A percentile compares a stretch with the other conserved stretches of the same genome.
Conservation (phyloP, 2,113 vertebrate genomes). For the Nematolebias whitei region DNA sequence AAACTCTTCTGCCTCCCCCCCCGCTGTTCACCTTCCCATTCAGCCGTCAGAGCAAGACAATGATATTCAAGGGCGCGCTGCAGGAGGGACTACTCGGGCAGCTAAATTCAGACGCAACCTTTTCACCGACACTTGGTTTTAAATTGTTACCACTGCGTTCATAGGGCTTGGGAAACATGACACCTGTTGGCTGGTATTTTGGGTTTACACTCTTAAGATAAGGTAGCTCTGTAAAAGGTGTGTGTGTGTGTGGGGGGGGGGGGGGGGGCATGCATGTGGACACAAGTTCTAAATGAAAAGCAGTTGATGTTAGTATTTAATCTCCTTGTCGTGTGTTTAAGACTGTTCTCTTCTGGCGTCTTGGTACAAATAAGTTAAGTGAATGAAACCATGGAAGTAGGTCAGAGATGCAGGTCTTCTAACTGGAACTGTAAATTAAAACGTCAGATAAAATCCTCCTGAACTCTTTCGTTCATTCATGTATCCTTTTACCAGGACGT, state of each 20-base stretch:
- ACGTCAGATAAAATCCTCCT: not conserved
- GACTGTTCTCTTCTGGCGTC: no score
- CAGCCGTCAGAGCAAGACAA: constrained; percentile 47
- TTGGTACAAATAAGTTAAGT: no score
- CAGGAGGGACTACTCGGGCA: constrained; percentile 40
- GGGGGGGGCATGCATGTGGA: constrained; percentile 9
- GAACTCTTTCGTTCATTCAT: not conserved
- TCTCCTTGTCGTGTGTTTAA: not conserved
- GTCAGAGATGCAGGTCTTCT: no score
- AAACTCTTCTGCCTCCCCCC: constrained; percentile 19
- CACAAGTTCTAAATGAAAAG: constrained; percentile 26
- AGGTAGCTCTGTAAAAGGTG: constrained; percentile 4
- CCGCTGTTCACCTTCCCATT: not conserved
- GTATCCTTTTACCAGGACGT: constrained; percentile 83
- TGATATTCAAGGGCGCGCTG: constrained; percentile 45
- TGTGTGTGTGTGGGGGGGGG: not conserved
- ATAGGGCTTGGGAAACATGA: constrained; percentile 45
- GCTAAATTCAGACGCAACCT: constrained; percentile 72
- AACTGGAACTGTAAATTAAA: not conserved
- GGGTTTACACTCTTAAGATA: constrained; percentile 40
- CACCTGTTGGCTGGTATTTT: constrained; percentile 62
- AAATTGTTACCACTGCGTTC: constrained; percentile 42
- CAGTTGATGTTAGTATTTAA: not conserved
- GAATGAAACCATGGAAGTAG: no score
- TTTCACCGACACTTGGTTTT: constrained; percentile 60